Evolutionary conservation across 2,888 invertebrate species (phyloP), one percentile per base, ranked within the genome.

Genomic region (Drosophila nigritarsus): DNA sequence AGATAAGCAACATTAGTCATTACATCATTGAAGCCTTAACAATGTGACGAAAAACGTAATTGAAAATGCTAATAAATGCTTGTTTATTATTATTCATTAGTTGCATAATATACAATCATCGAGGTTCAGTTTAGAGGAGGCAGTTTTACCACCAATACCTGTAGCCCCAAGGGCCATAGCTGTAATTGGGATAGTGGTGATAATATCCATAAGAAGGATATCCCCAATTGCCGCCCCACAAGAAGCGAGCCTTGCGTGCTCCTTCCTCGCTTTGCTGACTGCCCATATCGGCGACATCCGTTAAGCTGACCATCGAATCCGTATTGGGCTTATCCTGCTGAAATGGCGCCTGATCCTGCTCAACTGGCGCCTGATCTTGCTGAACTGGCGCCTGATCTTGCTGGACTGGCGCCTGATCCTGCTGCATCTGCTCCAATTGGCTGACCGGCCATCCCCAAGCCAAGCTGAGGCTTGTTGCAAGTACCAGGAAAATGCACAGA

Each of bases 241-340:
- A 15, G 30, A 66, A 74, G 13, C 86, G 88, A 9, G 66, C 45
- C 6, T 73, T 51, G 4, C 85, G 71, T 6, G 30, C 55, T 6
- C 75, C 87, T 30, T 54, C 68, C 13, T 50, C 74, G 0, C 73
- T 66, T n/a, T 89, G 82, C 27, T 64, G 63, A 2, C 49, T 70
- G 55, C 79, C 91, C 48, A 68, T 45, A 55, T 86, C 84, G 5
- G 73, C 78, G 13, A 70, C 51, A 49, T 87, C 90, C 20, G 58
- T 20, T n/a, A 87, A 32, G 8, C 34, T 62, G 24, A 53, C 34
- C 5, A 49, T 38, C 6, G 53, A 8, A 11, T 45, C 78, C 15
- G n/a, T 5, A 3, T 29, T 38, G 9, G n/a, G 13, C 53, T 13
- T 11, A 15, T 42, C 27, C 18, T 53, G 45, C 11, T 20, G 18